Conservation (phyloP, 2,797 vertebrate genomes). For the Poeciliopsis presidionis region DNA sequence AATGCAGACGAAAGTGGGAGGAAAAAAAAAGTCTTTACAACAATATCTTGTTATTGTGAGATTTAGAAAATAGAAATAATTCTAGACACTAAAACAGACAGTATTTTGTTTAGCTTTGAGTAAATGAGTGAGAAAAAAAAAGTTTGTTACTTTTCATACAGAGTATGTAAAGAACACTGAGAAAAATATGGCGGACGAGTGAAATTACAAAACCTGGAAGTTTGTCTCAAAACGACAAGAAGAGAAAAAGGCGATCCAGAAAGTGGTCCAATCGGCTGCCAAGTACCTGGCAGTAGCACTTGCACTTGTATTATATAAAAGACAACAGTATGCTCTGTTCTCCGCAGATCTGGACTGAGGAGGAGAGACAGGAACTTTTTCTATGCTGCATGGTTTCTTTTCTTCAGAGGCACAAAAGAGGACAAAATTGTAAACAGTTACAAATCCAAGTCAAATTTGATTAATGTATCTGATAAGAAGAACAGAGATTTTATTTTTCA, state of each 20-base stretch:
- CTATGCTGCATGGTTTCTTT: not conserved
- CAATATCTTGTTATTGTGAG: not conserved
- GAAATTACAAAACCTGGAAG: not conserved
- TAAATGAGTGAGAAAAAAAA: not conserved
- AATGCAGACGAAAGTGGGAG: not conserved
- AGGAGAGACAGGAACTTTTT: not conserved
- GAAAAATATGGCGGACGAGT: not conserved
- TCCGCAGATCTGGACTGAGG: not conserved
- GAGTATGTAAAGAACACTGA: not conserved
- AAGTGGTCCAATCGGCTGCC: not conserved
- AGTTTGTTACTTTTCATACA: not conserved
- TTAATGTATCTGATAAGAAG: not conserved
- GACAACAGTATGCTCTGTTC: not conserved
- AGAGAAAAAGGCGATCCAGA: not conserved
- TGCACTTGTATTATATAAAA: not conserved
- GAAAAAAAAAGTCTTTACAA: not conserved
- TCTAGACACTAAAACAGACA: not conserved
- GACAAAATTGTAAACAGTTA: not conserved
- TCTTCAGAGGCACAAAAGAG: not conserved
- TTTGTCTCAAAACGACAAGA: not conserved
- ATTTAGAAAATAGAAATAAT: not conserved
- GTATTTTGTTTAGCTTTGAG: not conserved
- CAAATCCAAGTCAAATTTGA: not conserved
- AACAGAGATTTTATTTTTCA: not conserved
- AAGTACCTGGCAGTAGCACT: not conserved